phyloP scores from a whole-genome alignment of 2,797 vertebrate species.

The Enteromius radiatus region DNA sequence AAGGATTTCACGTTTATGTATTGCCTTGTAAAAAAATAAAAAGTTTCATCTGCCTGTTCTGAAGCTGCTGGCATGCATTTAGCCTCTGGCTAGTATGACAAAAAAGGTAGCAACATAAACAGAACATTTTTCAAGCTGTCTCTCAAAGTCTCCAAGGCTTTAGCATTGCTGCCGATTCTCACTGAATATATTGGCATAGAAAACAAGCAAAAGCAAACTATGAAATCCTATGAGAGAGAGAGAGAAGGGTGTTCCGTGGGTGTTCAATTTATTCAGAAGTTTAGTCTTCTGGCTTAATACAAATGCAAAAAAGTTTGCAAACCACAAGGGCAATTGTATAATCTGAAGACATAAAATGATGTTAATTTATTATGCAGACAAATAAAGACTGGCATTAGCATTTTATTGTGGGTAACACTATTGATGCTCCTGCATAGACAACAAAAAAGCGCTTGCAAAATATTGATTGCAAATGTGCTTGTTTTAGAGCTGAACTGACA shows the following conservation, averaged over 20 bases:
- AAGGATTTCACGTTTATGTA: neutral
- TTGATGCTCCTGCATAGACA: neutral
- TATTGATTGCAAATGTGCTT: neutral
- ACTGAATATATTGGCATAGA: constrained; percentile 39
- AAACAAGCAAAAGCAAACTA: constrained; percentile 28
- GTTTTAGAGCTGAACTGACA: neutral
- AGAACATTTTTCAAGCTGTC: constrained; percentile 43
- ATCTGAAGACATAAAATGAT: constrained; percentile 26
- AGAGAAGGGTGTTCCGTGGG: constrained; percentile 23
- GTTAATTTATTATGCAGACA: constrained; percentile 26
- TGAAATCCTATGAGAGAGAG: constrained; percentile 28
- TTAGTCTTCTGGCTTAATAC: constrained; percentile 28
- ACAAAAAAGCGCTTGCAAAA: neutral
- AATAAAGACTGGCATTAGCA: constrained; percentile 28
- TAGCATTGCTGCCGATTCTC: constrained; percentile 16
- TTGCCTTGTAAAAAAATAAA: neutral
- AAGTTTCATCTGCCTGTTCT: neutral
- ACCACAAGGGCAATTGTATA: constrained; percentile 28
- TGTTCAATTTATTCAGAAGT: constrained; percentile 41
- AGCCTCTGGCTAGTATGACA: constrained; percentile 20
- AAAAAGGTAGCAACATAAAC: constrained; percentile 39
- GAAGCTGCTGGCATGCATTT: constrained; percentile 14
- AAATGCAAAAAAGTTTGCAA: constrained; percentile 30
- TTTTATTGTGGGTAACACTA: constrained; percentile 9
- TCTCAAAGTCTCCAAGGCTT: constrained; percentile 27